Percentiles rank a stretch among this genome's conserved stretches.
These are phyloP conservation scores for Buphagus erythrorhynchus DNA, from an alignment of 2,797 vertebrate genomes.

Conservation along the genomic window DNA sequence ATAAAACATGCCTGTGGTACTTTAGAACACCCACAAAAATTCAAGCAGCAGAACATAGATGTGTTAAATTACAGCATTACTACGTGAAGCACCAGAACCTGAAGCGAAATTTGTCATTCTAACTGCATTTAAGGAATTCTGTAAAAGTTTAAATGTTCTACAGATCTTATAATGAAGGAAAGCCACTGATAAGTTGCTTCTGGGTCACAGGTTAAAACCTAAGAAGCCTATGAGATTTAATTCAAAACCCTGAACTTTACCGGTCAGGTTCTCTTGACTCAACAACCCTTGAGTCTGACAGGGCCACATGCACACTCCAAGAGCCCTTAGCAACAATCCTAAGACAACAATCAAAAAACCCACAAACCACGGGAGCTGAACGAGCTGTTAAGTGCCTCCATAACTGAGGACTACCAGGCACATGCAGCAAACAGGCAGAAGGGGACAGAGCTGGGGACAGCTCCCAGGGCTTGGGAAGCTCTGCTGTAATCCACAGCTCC, in stretches of 20 bases:
- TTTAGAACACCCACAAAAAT: background rate
- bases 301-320: too few relatives aligned
- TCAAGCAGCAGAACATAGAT: background rate
- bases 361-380: background rate
- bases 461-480: background rate
- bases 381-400: accelerated
- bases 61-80: background rate
- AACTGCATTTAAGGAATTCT: background rate
- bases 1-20: background rate
- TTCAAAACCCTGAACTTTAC: background rate
- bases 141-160: background rate
- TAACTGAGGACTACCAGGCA: background rate
- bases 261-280: background rate
- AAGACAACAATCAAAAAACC: accelerated
- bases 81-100: background rate
- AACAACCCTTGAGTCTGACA: background rate
- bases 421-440: accelerated
- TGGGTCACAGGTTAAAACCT: background rate
- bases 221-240: background rate
- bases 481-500: accelerated
- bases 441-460: background rate
- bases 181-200: background rate
- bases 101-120: background rate
- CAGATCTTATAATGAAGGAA: background rate
- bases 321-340: background rate